phyloP scores from a whole-genome alignment of 2,888 invertebrate species.

The Meliscaeva auricollis region DNA sequence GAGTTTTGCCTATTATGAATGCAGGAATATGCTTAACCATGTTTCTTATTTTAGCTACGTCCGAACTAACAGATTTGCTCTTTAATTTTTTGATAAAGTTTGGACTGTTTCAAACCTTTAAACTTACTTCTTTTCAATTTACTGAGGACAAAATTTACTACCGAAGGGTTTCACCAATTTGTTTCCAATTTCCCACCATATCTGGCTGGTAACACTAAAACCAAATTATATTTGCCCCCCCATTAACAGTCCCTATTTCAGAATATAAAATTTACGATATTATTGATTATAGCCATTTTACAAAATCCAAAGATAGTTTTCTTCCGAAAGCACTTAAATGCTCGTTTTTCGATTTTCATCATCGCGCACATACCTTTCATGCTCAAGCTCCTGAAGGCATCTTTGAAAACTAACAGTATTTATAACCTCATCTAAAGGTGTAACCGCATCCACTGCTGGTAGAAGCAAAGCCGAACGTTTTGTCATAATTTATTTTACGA shows the following conservation, averaged over 20 bases:
- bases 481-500: constrained; percentile 64
- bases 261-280: constrained; percentile 32
- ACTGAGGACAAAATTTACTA: no score
- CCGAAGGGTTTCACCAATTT: no score
- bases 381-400: constrained; percentile 12
- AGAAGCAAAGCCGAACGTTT: constrained; percentile 27
- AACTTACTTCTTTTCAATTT: not conserved
- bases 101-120: no score
- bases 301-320: constrained; percentile 31
- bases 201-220: constrained; percentile 9
- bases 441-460: not conserved
- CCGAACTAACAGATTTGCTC: no score
- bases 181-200: no score
- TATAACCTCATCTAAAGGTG: constrained; percentile 49
- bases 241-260: not conserved
- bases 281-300: constrained; percentile 44
- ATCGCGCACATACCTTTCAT: not conserved
- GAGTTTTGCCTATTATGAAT: no score
- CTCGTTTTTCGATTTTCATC: constrained; percentile 4
- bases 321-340: constrained; percentile 1
- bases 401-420: constrained; percentile 34
- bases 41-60: no score
- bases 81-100: no score
- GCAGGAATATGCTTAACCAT: no score
- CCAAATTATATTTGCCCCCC: not conserved